Evolutionary conservation across 2,797 vertebrate species (phyloP), one percentile per base, ranked within the genome.

Genomic region (Channa striata): DNA sequence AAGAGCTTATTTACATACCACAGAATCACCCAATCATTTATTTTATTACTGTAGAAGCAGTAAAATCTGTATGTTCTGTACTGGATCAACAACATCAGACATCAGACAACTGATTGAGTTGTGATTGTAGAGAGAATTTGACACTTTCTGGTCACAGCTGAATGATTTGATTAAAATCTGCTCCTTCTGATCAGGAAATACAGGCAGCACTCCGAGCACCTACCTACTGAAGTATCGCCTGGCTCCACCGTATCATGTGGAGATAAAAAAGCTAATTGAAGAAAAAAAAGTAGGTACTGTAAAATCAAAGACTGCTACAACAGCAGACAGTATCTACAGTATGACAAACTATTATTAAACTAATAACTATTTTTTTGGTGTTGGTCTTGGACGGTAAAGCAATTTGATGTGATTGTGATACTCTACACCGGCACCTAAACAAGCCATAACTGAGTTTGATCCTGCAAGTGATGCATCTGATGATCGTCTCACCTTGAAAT

Each of bases 401-500:
- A 39, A 10, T 25, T 54, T 59, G 1, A 6, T 64, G 52, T 52
- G 7, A 34, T 47, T 58, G 33, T 3, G 20, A 23, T 58, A 12
- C 48, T 53, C 17, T 21, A 23, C 33, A 30, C 12, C 16, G 33
- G 7, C 8, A 25, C 10, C 11, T 13, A 43, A 20, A 10, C 11
- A 21, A 34, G 5, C 6, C 7, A 46, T 17, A 13, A 25, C 44
- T 13, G 5, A 16, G 8, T 8, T 19, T 40, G 13, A 1, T 8
- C 11, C 4, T 40, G 3, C 19, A 14, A n/a, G 0, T 59, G 3
- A 61, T 19, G 36, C 2, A 58, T 8, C 16, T 6, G 4, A 56
- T 14, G 1, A 25, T 39, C 21, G 37, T 43, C 71, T 85, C 61
- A 99, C 98, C 98, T 97, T 99, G 97, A 84, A 98, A 99, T 87